Evolutionary conservation across 53 echinoderm and acorn worm species (phyloP).

Genomic region (Glandiceps talaboti): DNA sequence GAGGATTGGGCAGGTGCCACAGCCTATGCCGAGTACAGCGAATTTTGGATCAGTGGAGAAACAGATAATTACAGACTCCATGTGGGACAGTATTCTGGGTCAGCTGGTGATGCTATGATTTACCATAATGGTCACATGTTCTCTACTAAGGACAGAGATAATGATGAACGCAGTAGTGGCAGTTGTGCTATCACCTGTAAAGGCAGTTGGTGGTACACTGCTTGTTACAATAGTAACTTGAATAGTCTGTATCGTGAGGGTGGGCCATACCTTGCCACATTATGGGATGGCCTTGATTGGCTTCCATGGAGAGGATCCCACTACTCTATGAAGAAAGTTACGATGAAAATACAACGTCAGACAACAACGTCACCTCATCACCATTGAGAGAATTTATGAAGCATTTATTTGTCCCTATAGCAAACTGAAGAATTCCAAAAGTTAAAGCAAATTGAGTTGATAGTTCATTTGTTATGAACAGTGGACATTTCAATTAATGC

Average conservation of each 20-base stretch:
- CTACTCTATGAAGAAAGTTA: constrained; percentile 18
- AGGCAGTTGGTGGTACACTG: constrained; percentile 13
- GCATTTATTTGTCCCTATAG: no score
- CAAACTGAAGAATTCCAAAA: no score
- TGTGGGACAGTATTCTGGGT: constrained; percentile 1
- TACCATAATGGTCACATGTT: constrained; percentile 3
- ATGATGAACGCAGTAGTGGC: neutral
- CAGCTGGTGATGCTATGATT: constrained; percentile 1
- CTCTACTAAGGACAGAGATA: constrained; percentile 1
- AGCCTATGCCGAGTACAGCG: constrained; percentile 1
- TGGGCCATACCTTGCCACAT: neutral
- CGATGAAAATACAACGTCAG: constrained; percentile 18
- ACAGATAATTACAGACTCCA: constrained; percentile 2
- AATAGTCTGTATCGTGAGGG: neutral
- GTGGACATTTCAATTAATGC: no score
- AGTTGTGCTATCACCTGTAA: constrained; percentile 4
- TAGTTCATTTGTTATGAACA: no score
- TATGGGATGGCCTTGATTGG: constrained; percentile 9
- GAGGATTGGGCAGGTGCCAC: constrained; percentile 2
- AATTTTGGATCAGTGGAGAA: neutral
- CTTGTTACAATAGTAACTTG: constrained; percentile 5
- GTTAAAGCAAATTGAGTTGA: no score
- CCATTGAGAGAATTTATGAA: no score
- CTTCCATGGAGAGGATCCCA: constrained; percentile 4
- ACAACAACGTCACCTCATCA: no score